These are phyloP conservation scores for Pycnonotus jocosus DNA, from an alignment of 2,113 vertebrate species.

Conservation along the genomic window DNA sequence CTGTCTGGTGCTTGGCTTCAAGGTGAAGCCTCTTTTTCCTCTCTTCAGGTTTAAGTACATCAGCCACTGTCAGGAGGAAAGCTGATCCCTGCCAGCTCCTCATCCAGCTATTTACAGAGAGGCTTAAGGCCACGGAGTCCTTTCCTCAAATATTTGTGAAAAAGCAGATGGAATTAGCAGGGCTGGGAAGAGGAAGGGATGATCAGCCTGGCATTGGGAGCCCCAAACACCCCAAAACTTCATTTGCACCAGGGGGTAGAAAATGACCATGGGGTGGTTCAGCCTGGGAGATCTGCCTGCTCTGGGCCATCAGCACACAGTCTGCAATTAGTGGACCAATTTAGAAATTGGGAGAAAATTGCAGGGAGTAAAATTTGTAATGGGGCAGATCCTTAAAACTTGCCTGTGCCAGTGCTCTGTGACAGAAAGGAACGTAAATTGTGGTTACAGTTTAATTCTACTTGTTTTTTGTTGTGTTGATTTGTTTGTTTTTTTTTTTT, in stretches of 20 bases:
- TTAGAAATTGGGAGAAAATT: no score
- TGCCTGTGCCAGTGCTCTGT: neutral
- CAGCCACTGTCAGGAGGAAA: neutral
- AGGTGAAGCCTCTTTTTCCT: neutral
- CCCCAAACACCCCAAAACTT: neutral
- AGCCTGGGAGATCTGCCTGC: neutral
- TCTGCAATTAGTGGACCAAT: neutral
- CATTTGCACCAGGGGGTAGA: neutral
- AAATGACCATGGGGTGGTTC: neutral
- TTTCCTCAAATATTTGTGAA: constrained; percentile 50
- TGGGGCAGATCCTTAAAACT: neutral
- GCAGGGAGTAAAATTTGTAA: neutral
- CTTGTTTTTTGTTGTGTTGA: neutral
- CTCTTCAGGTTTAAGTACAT: neutral
- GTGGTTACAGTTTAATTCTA: neutral
- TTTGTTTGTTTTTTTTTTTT: neutral
- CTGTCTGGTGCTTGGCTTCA: neutral
- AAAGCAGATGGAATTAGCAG: neutral
- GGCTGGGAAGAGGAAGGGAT: neutral
- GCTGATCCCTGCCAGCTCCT: neutral
- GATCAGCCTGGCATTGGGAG: neutral
- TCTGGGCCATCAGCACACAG: no score
- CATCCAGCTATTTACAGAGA: constrained; percentile 7
- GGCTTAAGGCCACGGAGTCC: neutral
- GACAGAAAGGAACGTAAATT: neutral